Evolutionary conservation across 2,113 vertebrate species (phyloP).

Genomic region (Ceuthmochares aereus): DNA sequence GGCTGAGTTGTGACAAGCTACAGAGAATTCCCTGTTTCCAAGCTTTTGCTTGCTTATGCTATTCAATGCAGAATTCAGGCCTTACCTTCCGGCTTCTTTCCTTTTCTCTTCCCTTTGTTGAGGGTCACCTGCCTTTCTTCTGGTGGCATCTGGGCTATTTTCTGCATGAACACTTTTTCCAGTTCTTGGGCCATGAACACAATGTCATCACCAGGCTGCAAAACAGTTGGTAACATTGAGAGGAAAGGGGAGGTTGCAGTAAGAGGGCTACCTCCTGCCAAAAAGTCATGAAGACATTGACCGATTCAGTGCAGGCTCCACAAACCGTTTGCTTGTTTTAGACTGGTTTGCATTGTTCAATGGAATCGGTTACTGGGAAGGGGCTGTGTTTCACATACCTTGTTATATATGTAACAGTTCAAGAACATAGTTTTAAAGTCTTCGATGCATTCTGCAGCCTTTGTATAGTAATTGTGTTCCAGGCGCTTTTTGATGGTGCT

Average conservation of each 20-base stretch:
- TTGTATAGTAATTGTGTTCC: constrained; percentile 89
- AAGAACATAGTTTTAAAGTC: constrained; percentile 92
- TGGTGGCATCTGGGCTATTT: constrained; percentile 87
- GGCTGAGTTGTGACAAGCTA: background rate
- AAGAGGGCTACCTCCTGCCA: background rate
- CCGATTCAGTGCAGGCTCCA: background rate
- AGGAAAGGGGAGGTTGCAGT: background rate
- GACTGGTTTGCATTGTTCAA: background rate
- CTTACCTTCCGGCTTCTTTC: constrained; percentile 65
- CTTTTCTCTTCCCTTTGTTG: constrained; percentile 78
- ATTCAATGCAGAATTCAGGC: background rate
- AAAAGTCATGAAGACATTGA: fast-evolving
- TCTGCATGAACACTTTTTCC: constrained; percentile 89
- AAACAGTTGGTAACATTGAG: background rate
- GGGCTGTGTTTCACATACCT: constrained; percentile 70
- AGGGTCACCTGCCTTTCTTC: constrained; percentile 79
- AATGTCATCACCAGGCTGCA: constrained; percentile 90
- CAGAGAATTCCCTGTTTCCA: background rate
- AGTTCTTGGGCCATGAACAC: constrained; percentile 92
- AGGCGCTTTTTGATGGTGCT: constrained; percentile 90
- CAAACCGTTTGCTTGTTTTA: background rate
- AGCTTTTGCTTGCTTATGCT: background rate
- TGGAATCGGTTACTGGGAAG: background rate
- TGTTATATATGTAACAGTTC: constrained; percentile 94
- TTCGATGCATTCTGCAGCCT: constrained; percentile 86